Conservation (phyloP, 2,888 invertebrate genomes). For the Platycheirus albimanus region DNA sequence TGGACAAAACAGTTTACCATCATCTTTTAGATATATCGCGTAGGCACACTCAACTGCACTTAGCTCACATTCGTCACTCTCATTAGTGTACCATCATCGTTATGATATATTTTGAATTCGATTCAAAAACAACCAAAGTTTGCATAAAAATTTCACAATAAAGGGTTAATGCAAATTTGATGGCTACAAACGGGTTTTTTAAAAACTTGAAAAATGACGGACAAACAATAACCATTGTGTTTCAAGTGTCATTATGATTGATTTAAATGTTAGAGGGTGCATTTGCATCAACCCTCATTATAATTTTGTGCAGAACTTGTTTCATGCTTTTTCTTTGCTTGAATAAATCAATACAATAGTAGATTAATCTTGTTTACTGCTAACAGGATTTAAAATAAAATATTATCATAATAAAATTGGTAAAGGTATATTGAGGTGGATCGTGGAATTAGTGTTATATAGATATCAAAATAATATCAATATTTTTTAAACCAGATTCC, state of each 20-base stretch:
- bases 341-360: neutral
- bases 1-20: conserved; percentile 55
- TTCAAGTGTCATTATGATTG: conserved; percentile 65
- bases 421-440: no score
- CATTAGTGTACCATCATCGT: conserved; percentile 4
- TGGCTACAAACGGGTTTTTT: conserved; percentile 41
- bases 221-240: conserved; percentile 42
- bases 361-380: neutral
- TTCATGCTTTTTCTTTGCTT: neutral
- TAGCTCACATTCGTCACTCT: conserved; percentile 1
- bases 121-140: conserved; percentile 36
- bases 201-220: conserved; percentile 1
- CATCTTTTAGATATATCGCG: no score
- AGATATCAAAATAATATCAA: no score
- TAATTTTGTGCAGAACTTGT: neutral
- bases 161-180: conserved; percentile 28
- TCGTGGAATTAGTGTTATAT: no score
- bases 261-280: conserved; percentile 34
- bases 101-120: conserved; percentile 6
- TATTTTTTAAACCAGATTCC: no score
- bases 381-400: neutral
- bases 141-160: conserved; percentile 24
- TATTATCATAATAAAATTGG: neutral
- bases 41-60: neutral
- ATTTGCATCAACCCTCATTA: conserved; percentile 15